These are phyloP conservation scores for Struthidea cinerea DNA, from an alignment of 2,113 vertebrate genomes.

Conservation along the genomic window DNA sequence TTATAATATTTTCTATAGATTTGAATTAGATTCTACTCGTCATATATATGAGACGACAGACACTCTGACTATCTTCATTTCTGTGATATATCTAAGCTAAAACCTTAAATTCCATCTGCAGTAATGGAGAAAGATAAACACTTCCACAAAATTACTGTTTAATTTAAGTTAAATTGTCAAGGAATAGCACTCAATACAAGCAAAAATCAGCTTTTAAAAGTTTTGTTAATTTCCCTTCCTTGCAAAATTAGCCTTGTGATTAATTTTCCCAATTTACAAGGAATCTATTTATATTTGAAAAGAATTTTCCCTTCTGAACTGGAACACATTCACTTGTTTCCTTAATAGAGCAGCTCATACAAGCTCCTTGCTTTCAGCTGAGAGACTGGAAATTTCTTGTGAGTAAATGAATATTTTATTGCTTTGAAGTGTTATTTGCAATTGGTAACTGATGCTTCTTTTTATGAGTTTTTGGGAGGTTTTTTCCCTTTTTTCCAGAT, in stretches of 20 bases:
- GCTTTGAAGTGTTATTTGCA: not conserved
- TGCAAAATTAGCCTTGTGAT: not conserved
- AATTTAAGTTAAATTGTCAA: not conserved
- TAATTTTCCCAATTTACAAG: not conserved
- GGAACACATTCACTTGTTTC: not conserved
- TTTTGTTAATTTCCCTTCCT: not conserved
- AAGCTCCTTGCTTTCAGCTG: not conserved
- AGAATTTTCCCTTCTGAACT: not conserved
- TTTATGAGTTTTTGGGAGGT: not conserved
- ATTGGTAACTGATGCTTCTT: not conserved
- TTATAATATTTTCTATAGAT: not conserved
- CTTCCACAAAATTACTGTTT: not conserved
- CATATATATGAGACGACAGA: not conserved
- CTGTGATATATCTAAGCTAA: not conserved
- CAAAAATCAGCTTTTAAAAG: rapidly evolving
- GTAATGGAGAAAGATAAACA: not conserved
- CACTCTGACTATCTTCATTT: not conserved
- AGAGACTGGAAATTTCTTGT: not conserved
- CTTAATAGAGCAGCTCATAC: not conserved
- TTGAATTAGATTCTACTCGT: not conserved
- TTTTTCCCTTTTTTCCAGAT: not conserved
- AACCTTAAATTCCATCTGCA: not conserved
- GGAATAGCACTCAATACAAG: not conserved
- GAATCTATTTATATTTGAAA: not conserved
- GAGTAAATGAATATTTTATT: not conserved